These are phyloP conservation scores for Diabrotica balteata DNA, from an alignment of 2,888 invertebrate genomes.

Conservation along the genomic window DNA sequence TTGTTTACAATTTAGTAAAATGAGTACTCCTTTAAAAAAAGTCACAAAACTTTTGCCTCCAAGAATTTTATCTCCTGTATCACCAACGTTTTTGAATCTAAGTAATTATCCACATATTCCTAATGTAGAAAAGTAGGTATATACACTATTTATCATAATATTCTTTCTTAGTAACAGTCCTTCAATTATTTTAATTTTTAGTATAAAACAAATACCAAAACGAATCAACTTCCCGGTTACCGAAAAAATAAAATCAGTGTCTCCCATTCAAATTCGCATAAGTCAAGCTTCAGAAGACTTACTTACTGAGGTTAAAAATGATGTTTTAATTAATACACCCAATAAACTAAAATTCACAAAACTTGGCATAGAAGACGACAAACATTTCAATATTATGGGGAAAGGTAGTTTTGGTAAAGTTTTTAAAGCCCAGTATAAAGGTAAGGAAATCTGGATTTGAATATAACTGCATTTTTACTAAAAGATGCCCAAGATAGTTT, in stretches of 20 bases:
- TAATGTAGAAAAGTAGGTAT: conserved; percentile 11
- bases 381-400: conserved; percentile 50
- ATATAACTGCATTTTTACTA: too few relatives aligned
- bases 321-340: conserved; percentile 45
- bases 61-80: conserved; percentile 34
- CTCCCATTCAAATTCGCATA: conserved; percentile 34
- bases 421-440: conserved; percentile 51
- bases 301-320: conserved; percentile 12
- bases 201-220: conserved; percentile 25
- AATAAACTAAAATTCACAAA: conserved; percentile 48
- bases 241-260: conserved; percentile 6
- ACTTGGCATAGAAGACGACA: conserved; percentile 45
- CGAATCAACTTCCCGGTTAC: conserved; percentile 35
- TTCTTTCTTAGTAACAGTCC: not conserved
- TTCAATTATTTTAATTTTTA: conserved; percentile 10
- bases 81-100: conserved; percentile 28
- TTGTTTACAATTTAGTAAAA: conserved; percentile 20
- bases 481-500: too few relatives aligned
- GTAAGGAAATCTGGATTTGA: conserved; percentile 36
- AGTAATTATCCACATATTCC: conserved; percentile 12
- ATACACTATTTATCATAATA: not conserved
- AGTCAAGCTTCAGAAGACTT: conserved; percentile 18
- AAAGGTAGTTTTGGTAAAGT: conserved; percentile 57
- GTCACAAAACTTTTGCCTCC: conserved; percentile 36
- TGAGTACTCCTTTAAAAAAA: conserved; percentile 38